Percentiles rank a stretch among this genome's conserved stretches.
phyloP scores from a whole-genome alignment of 1,140 invertebrate genomes.

The Harlomillsia oculata region DNA sequence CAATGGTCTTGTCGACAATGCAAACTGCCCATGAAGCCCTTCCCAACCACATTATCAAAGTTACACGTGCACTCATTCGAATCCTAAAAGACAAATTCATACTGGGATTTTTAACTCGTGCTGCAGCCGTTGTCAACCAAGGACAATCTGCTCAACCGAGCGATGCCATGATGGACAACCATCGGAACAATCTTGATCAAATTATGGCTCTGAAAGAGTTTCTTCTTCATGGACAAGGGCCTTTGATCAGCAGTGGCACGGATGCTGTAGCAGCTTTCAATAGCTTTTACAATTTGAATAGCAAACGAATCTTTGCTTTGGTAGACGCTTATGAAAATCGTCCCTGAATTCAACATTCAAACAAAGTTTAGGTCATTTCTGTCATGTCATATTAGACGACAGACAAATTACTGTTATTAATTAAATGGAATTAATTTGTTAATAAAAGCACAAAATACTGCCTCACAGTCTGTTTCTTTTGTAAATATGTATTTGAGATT shows the following conservation, averaged over 20 bases:
- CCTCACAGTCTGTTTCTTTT: too few relatives aligned
- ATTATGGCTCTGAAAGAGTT: conserved; percentile 27
- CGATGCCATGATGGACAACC: not conserved
- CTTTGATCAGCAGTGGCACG: conserved; percentile 10
- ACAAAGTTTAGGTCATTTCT: too few relatives aligned
- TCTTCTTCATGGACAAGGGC: conserved; percentile 16
- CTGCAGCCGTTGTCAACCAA: conserved; percentile 3
- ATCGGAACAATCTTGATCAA: conserved; percentile 13
- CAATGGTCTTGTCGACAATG: conserved; percentile 3
- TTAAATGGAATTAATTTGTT: too few relatives aligned
- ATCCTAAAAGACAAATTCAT: conserved; percentile 23
- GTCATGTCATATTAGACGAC: too few relatives aligned
- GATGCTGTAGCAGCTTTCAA: conserved; percentile 2
- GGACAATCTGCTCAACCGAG: not conserved
- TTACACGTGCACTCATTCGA: conserved; percentile 3
- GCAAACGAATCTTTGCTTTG: conserved; percentile 14
- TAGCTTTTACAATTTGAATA: conserved; percentile 17
- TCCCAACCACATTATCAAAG: conserved; percentile 19
- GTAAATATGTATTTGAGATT: too few relatives aligned
- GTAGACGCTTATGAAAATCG: conserved; percentile 11
- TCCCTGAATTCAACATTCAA: too few relatives aligned
- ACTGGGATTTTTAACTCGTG: too few relatives aligned
- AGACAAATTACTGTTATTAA: too few relatives aligned
- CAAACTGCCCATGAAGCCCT: not conserved
- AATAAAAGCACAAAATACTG: too few relatives aligned